These are phyloP conservation scores for Lasioglossum lativentre DNA, from an alignment of 2,888 invertebrate genomes.

Conservation along the genomic window DNA sequence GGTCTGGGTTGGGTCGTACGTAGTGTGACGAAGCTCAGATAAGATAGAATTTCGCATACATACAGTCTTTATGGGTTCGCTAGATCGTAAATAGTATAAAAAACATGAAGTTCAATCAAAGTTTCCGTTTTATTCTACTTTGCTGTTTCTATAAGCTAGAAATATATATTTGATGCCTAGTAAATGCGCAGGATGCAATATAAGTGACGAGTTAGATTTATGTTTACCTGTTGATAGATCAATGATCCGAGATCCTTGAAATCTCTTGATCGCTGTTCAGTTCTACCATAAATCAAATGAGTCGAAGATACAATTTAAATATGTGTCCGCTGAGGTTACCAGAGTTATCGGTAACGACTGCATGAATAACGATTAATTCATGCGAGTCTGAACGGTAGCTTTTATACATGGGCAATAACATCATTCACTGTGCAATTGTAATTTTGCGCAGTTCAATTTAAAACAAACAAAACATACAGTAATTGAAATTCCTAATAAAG, in stretches of 20 bases:
- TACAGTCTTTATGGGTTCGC: no score
- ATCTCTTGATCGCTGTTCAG: neutral
- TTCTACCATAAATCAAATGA: constrained; percentile 2
- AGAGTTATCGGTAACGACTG: constrained; percentile 21
- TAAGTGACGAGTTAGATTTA: neutral
- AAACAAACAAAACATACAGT: neutral
- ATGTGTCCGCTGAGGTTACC: constrained; percentile 14
- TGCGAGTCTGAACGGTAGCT: constrained; percentile 5
- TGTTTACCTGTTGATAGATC: neutral
- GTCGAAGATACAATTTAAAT: constrained; percentile 23
- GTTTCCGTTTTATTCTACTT: no score
- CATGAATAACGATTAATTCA: constrained; percentile 33
- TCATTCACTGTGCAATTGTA: constrained; percentile 9
- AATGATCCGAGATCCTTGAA: neutral
- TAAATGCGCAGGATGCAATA: neutral
- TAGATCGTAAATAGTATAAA: no score
- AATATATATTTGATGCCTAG: neutral
- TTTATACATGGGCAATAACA: constrained; percentile 18
- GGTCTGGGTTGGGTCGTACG: no score
- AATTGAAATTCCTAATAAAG: no score
- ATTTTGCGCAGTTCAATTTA: neutral
- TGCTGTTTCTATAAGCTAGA: no score
- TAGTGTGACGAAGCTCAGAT: no score
- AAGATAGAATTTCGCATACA: no score
- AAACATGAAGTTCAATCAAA: neutral